Conservation (phyloP, 2,888 invertebrate genomes). For the Sepiola atlantica region DNA sequence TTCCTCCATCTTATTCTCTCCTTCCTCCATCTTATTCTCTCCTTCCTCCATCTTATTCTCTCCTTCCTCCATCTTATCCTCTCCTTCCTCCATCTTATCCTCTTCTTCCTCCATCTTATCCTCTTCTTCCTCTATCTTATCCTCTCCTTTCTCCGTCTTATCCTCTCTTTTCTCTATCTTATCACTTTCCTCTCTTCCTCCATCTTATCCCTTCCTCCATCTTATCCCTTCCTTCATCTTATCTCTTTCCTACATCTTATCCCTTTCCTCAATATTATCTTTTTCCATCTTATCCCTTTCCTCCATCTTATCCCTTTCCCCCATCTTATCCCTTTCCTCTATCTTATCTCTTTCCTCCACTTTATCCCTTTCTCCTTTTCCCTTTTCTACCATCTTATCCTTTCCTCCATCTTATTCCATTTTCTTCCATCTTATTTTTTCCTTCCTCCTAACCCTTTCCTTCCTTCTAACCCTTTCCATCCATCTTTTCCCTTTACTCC, state of each 20-base stretch:
- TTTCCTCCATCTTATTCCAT: no score
- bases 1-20: background rate
- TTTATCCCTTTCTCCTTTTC: background rate
- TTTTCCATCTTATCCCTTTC: background rate
- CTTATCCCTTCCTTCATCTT: background rate
- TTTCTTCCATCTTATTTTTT: no score
- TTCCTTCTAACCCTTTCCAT: background rate
- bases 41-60: background rate
- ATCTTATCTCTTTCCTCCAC: background rate
- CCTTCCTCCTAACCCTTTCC: no score
- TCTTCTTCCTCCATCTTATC: fast-evolving
- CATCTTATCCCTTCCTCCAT: background rate
- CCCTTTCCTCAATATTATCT: background rate
- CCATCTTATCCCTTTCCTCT: background rate
- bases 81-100: background rate
- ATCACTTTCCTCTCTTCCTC: background rate
- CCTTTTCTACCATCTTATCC: no score
- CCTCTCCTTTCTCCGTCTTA: background rate
- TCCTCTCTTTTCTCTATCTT: background rate
- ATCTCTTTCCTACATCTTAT: background rate
- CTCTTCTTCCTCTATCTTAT: background rate
- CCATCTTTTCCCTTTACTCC: background rate
- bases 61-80: background rate
- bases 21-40: background rate
- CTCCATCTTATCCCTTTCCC: background rate